Evolutionary conservation across 2,888 invertebrate species (phyloP), one percentile per base, ranked within the genome.

Genomic region (Drepana falcataria): DNA sequence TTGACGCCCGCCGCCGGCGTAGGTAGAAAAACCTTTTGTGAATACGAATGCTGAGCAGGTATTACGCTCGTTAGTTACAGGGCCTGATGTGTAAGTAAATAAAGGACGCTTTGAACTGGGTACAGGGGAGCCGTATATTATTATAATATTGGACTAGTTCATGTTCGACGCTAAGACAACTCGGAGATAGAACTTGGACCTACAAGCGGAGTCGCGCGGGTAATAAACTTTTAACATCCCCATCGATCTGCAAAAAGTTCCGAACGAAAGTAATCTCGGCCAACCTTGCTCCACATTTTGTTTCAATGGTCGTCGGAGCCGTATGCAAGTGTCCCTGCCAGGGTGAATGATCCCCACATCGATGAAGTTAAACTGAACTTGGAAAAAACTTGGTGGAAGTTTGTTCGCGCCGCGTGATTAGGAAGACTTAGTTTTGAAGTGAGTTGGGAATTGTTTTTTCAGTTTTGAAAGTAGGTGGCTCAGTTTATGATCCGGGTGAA

Each of bases 401-500:
- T 88, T 81, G 83, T 85, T 83, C 85, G 83, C 86, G 87, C 85
- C 83, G 84, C 84, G 88, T 91, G 91, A 91, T 91, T 91, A 91
- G 90, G 87, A 88, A 83, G 88, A 89, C 88, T 91, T 90, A 90
- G 90, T 91, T 91, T 81, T 86, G 85, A 90, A 90, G 86, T 87
- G 83, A 87, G 87, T 85, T 81, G 82, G 78, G 83, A 86, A 87
- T 83, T 85, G 87, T 83, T 88, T 89, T 88, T 90, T 85, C 86
- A 89, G 88, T 88, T 91, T 87, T 83, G 87, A 90, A 90, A 91
- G 89, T 91, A 81, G 89, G 90, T 91, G 86, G 87, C 87, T 88
- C 83, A 89, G 87, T 91, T 91, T 89, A 88, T 90, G 89, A 90
- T 88, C 83, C 87, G 88, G 87, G 90, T 85, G 89, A 89, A 91